Evolutionary conservation across 1,140 invertebrate genomes (phyloP).

Genomic region (Pseudobourletiella spinata): DNA sequence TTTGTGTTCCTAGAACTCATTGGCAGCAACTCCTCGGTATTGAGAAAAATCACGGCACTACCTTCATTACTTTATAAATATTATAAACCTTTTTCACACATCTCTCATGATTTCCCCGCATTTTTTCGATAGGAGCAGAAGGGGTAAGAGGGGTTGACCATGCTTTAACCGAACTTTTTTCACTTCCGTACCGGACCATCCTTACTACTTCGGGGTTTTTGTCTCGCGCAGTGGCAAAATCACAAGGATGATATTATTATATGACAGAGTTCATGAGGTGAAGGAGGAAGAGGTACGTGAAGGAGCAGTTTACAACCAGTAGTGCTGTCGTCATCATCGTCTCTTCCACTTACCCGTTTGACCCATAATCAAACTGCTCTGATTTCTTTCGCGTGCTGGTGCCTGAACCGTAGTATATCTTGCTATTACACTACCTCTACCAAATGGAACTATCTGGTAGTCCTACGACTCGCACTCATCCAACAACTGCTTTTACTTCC

Average conservation of each 20-base stretch:
- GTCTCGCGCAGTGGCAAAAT: no score
- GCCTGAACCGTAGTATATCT: no score
- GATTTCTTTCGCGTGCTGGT: not conserved
- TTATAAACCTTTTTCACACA: no score
- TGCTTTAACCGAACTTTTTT: no score
- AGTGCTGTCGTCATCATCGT: not conserved
- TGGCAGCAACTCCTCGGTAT: not conserved
- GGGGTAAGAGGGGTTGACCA: no score
- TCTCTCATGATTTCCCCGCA: not conserved
- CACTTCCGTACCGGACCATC: not conserved
- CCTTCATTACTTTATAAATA: not conserved
- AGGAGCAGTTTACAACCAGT: not conserved
- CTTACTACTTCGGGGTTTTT: not conserved
- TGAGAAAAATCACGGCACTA: not conserved
- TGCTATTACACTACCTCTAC: not conserved
- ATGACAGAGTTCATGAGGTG: constrained; percentile 3
- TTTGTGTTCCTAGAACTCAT: not conserved
- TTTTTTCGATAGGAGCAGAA: no score
- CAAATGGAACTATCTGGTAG: not conserved
- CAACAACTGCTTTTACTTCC: no score
- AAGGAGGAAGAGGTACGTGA: not conserved
- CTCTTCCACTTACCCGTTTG: not conserved
- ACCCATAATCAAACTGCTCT: not conserved
- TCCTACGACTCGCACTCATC: no score
- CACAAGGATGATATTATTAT: not conserved